phyloP scores from a whole-genome alignment of 2,113 vertebrate species.

The Heteronetta atricapilla region DNA sequence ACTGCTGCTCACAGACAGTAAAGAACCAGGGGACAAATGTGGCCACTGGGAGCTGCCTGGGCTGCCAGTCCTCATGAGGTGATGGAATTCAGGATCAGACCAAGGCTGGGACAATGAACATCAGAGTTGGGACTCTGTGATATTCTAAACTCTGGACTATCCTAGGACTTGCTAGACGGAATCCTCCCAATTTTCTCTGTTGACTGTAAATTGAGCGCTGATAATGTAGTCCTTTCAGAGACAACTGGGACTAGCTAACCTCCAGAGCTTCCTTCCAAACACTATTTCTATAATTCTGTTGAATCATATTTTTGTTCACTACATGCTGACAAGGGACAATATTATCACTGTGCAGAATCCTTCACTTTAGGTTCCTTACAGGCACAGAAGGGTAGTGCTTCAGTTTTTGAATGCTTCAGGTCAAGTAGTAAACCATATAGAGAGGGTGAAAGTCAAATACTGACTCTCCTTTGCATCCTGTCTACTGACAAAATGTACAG shows the following conservation, averaged over 20 bases:
- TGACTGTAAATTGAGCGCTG: neutral
- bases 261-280: neutral
- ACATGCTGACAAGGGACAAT: neutral
- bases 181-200: neutral
- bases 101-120: neutral
- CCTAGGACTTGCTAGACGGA: neutral
- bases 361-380: neutral
- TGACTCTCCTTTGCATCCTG: neutral
- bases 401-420: neutral
- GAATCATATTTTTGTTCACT: neutral
- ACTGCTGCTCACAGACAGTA: neutral
- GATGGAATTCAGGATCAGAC: neutral
- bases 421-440: neutral
- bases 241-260: no score
- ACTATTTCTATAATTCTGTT: neutral
- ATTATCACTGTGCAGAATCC: neutral
- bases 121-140: neutral
- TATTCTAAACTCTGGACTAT: neutral
- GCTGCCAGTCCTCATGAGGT: neutral
- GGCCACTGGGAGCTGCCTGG: neutral
- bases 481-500: neutral
- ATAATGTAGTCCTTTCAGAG: neutral
- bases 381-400: neutral
- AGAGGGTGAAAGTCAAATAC: neutral
- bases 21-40: neutral